Percentiles rank a stretch among this genome's conserved stretches.
phyloP scores from a whole-genome alignment of 2,797 vertebrate species.

The Centroberyx gerrardi region DNA sequence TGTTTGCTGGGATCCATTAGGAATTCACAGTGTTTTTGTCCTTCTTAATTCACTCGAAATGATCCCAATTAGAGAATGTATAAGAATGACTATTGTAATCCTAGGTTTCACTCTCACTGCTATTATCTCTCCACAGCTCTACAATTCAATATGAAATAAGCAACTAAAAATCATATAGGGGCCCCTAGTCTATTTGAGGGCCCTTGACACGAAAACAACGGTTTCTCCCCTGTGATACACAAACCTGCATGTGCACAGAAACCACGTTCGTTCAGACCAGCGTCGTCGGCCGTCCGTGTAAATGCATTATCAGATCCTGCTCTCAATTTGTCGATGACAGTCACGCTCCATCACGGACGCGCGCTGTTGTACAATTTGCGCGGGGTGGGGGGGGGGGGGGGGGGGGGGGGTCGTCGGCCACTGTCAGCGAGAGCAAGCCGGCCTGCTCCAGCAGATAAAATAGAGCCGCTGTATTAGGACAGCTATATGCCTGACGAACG shows the following conservation, averaged over 20 bases:
- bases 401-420: conserved; percentile 16
- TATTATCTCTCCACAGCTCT: too few relatives aligned
- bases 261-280: neutral
- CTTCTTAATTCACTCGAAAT: too few relatives aligned
- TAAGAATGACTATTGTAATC: too few relatives aligned
- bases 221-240: neutral
- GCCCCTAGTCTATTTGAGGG: too few relatives aligned
- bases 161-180: too few relatives aligned
- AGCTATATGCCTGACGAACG: conserved; percentile 57
- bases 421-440: conserved; percentile 29
- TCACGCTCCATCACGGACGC: conserved; percentile 14
- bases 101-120: too few relatives aligned
- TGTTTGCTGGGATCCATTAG: too few relatives aligned
- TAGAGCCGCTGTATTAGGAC: conserved; percentile 6
- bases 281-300: conserved; percentile 1
- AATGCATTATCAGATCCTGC: conserved; percentile 15
- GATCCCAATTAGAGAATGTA: too few relatives aligned
- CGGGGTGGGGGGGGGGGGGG: conserved; percentile 1
- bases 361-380: conserved; percentile 7
- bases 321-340: conserved; percentile 39
- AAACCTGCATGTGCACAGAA: neutral
- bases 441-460: too few relatives aligned
- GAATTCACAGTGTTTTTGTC: too few relatives aligned
- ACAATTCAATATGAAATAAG: too few relatives aligned
- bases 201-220: too few relatives aligned